phyloP scores from a whole-genome alignment of 2,888 invertebrate species.

The Sminthurides aquaticus region DNA sequence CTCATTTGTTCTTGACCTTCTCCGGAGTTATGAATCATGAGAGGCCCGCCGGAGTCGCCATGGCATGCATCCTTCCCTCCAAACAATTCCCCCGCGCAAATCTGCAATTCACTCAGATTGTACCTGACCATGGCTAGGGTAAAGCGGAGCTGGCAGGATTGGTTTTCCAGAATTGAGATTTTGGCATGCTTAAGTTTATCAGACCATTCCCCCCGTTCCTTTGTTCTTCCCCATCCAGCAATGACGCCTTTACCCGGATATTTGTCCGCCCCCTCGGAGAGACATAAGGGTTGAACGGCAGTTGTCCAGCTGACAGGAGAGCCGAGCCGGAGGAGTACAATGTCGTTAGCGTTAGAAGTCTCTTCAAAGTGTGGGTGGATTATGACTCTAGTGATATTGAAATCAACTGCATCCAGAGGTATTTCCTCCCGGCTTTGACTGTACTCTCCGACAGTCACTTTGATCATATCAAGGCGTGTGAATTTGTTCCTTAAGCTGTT shows the following conservation, averaged over 20 bases:
- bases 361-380: slow-evolving; percentile 28
- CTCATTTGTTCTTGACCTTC: slow-evolving; percentile 10
- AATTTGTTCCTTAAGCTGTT: slow-evolving; percentile 10
- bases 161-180: slow-evolving; percentile 12
- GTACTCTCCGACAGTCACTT: slow-evolving; percentile 25
- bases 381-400: slow-evolving; percentile 23
- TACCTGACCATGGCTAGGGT: not conserved
- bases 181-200: slow-evolving; percentile 9
- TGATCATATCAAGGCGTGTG: slow-evolving; percentile 17
- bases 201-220: slow-evolving; percentile 5
- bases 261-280: slow-evolving; percentile 22
- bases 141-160: slow-evolving; percentile 10
- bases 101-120: slow-evolving; percentile 8
- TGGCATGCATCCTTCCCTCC: slow-evolving; percentile 17
- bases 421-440: slow-evolving; percentile 13
- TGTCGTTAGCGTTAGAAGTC: slow-evolving; percentile 24
- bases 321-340: slow-evolving; percentile 30
- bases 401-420: slow-evolving; percentile 18
- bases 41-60: slow-evolving; percentile 32
- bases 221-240: slow-evolving; percentile 32
- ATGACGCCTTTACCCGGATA: slow-evolving; percentile 22
- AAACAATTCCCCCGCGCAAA: slow-evolving; percentile 30
- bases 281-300: slow-evolving; percentile 30
- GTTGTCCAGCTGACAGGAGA: slow-evolving; percentile 24
- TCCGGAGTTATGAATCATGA: slow-evolving; percentile 21